A percentile compares a stretch with the other conserved stretches of the same genome.
Conservation (phyloP, 2,797 vertebrate genomes). For the Mallotus villosus region DNA sequence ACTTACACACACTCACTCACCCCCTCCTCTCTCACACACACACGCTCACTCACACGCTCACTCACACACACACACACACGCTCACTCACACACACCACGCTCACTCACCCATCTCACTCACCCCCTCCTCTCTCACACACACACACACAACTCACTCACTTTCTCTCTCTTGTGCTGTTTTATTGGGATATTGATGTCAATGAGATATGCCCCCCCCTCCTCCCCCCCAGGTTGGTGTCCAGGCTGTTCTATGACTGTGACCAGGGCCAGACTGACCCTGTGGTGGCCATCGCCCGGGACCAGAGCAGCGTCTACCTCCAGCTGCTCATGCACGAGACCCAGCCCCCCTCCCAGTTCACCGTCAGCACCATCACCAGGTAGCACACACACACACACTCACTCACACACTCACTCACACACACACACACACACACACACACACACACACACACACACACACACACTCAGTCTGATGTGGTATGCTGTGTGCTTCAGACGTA, state of each 20-base stretch:
- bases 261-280: constrained; percentile 91
- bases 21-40: neutral
- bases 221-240: constrained; percentile 81
- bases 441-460: neutral
- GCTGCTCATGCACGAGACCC: constrained; percentile 95
- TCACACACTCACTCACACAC: neutral
- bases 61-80: neutral
- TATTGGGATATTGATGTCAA: too few relatives aligned
- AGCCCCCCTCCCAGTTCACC: constrained; percentile 90
- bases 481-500: constrained; percentile 79
- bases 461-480: neutral
- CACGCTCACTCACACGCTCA: neutral
- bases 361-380: constrained; percentile 95
- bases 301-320: constrained; percentile 94
- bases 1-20: neutral
- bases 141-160: neutral
- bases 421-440: neutral
- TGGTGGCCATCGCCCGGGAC: constrained; percentile 92
- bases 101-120: neutral
- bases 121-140: neutral
- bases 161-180: neutral
- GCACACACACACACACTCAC: neutral
- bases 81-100: neutral
- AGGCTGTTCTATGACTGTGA: constrained; percentile 94
- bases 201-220: too few relatives aligned